Evolutionary conservation across 2,113 vertebrate genomes (phyloP).

Genomic region (Gallinago media): DNA sequence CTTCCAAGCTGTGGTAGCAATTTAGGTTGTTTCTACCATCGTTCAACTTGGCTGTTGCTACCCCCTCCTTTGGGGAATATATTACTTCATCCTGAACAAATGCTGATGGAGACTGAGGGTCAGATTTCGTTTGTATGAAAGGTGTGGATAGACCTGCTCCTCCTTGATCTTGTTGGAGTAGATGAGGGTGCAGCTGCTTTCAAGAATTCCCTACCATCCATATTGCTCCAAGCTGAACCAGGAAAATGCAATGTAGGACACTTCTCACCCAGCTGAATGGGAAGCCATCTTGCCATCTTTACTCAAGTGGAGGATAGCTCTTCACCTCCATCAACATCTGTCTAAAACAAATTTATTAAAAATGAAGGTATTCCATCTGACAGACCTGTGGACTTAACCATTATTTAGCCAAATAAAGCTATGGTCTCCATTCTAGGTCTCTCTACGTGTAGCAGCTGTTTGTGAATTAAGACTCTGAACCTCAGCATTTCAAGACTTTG

Average conservation of each 20-base stretch:
- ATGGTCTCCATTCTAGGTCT: neutral
- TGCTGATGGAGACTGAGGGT: neutral
- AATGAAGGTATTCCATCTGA: neutral
- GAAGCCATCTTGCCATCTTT: neutral
- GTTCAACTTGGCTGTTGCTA: neutral
- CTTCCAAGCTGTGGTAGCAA: neutral
- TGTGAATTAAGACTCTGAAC: neutral
- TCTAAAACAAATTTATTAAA: neutral
- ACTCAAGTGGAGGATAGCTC: neutral
- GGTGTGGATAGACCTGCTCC: neutral
- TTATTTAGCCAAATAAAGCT: neutral
- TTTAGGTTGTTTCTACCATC: neutral
- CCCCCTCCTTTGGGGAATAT: neutral
- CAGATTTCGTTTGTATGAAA: neutral
- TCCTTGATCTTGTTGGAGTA: neutral
- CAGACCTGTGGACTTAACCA: neutral
- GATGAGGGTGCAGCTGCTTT: neutral
- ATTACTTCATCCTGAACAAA: neutral
- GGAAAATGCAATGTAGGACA: neutral
- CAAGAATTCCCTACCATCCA: neutral
- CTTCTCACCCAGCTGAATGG: neutral
- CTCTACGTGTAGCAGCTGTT: accelerated
- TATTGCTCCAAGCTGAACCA: neutral
- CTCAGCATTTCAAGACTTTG: neutral
- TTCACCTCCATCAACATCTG: neutral